Percentiles rank a stretch among this genome's conserved stretches.
phyloP scores from a whole-genome alignment of 1,140 invertebrate genomes.

The Triops longicaudatus region DNA sequence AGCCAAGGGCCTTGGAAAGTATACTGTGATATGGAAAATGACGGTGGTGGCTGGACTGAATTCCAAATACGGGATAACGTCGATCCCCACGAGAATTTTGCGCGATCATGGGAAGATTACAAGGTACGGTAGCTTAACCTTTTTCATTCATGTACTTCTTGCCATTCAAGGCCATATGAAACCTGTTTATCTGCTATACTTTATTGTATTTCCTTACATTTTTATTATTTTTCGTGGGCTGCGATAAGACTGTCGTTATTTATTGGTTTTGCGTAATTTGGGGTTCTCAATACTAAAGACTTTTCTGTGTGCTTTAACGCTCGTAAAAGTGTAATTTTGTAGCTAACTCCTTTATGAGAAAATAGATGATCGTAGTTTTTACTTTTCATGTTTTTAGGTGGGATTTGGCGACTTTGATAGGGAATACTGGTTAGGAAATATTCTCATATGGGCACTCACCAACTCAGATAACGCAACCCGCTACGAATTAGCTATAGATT shows the following conservation, averaged over 20 bases:
- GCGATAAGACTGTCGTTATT: too few relatives aligned
- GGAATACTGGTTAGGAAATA: slow-evolving; percentile 36
- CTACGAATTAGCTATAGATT: slow-evolving; percentile 41
- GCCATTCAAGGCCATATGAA: too few relatives aligned
- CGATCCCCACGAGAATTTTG: slow-evolving; percentile 36
- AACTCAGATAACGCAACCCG: slow-evolving; percentile 38
- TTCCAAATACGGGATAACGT: slow-evolving; percentile 35
- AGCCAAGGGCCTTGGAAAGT: slow-evolving; percentile 36
- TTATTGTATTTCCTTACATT: too few relatives aligned
- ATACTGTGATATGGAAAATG: slow-evolving; percentile 39
- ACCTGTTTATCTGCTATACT: too few relatives aligned
- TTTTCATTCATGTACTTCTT: too few relatives aligned
- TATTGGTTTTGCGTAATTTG: too few relatives aligned
- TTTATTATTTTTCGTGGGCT: too few relatives aligned
- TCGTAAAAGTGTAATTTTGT: too few relatives aligned
- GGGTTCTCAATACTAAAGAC: too few relatives aligned
- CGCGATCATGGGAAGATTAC: slow-evolving; percentile 35
- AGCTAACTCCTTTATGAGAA: not conserved
- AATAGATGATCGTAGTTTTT: not conserved
- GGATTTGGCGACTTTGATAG: slow-evolving; percentile 36
- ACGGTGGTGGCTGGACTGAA: slow-evolving; percentile 40
- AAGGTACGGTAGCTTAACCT: slow-evolving; percentile 28
- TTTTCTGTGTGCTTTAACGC: too few relatives aligned
- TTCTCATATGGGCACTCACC: slow-evolving; percentile 38
- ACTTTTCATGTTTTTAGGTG: not conserved